These are phyloP conservation scores for Dicyrtoma fusca DNA, from an alignment of 2,888 invertebrate genomes.

Conservation along the genomic window DNA sequence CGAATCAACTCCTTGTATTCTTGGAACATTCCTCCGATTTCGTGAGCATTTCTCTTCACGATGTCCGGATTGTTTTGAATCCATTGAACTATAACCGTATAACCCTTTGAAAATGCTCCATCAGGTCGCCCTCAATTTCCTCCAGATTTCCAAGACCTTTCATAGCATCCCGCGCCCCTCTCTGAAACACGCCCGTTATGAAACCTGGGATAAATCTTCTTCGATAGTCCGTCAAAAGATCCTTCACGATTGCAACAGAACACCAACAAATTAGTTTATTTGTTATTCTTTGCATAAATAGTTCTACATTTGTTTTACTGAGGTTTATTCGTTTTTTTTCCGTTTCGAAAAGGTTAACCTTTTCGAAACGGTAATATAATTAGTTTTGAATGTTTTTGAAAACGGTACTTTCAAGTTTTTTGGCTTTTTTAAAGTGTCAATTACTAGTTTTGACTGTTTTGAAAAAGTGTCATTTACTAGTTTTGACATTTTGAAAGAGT, in stretches of 20 bases:
- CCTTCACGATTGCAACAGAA: not conserved
- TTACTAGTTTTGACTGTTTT: not conserved
- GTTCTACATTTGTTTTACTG: too few species aligned
- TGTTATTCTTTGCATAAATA: too few species aligned
- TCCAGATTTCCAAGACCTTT: conserved; percentile 8
- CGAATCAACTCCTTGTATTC: not conserved
- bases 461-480: too few species aligned
- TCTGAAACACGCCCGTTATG: not conserved
- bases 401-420: not conserved
- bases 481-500: too few species aligned
- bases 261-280: too few species aligned
- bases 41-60: not conserved
- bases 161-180: not conserved
- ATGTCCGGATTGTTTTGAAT: not conserved
- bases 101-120: not conserved
- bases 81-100: too few species aligned
- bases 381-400: not conserved
- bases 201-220: not conserved
- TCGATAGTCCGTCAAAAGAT: not conserved
- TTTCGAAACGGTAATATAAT: not conserved
- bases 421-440: not conserved
- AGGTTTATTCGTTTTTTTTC: too few species aligned
- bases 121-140: not conserved
- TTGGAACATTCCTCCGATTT: too few species aligned
- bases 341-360: too few species aligned